Conservation (phyloP, 2,888 invertebrate genomes). For the Watsonalla cultraria region DNA sequence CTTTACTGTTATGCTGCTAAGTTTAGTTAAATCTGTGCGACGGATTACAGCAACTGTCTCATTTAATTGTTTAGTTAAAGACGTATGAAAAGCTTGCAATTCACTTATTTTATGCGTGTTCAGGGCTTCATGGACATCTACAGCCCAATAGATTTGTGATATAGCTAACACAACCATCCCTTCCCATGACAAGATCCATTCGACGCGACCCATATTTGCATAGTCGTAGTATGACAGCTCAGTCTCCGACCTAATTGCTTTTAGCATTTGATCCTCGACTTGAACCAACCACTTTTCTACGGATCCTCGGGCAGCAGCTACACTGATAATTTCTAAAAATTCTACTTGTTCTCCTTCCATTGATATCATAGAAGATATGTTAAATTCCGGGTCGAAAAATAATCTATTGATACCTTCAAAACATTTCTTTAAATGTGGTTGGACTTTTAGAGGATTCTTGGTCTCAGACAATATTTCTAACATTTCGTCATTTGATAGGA, state of each 20-base stretch:
- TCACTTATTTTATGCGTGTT: slow-evolving; percentile 76
- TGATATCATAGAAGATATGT: slow-evolving; percentile 88
- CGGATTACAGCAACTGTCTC: slow-evolving; percentile 86
- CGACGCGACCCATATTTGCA: slow-evolving; percentile 72
- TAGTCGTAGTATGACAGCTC: slow-evolving; percentile 83
- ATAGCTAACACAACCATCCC: slow-evolving; percentile 90
- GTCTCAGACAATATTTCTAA: slow-evolving; percentile 94
- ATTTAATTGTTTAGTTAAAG: slow-evolving; percentile 81
- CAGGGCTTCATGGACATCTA: slow-evolving; percentile 85
- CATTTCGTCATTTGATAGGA: slow-evolving; percentile 94
- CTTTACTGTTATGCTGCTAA: slow-evolving; percentile 87
- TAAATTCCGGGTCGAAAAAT: slow-evolving; percentile 83
- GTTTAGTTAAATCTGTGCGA: slow-evolving; percentile 83
- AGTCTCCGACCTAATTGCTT: slow-evolving; percentile 84
- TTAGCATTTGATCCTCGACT: slow-evolving; percentile 90
- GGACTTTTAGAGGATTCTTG: slow-evolving; percentile 89
- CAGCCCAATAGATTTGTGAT: slow-evolving; percentile 91
- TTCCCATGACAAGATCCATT: slow-evolving; percentile 89
- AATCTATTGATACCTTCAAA: slow-evolving; percentile 91
- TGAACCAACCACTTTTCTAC: slow-evolving; percentile 92
- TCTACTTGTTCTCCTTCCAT: slow-evolving; percentile 85
- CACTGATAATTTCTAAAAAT: slow-evolving; percentile 81
- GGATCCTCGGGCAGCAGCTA: slow-evolving; percentile 86
- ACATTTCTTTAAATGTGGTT: slow-evolving; percentile 92
- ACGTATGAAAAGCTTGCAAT: slow-evolving; percentile 75